Base-by-base conservation (phyloP, 2,888 invertebrate species). In the Lagria hirta region DNA sequence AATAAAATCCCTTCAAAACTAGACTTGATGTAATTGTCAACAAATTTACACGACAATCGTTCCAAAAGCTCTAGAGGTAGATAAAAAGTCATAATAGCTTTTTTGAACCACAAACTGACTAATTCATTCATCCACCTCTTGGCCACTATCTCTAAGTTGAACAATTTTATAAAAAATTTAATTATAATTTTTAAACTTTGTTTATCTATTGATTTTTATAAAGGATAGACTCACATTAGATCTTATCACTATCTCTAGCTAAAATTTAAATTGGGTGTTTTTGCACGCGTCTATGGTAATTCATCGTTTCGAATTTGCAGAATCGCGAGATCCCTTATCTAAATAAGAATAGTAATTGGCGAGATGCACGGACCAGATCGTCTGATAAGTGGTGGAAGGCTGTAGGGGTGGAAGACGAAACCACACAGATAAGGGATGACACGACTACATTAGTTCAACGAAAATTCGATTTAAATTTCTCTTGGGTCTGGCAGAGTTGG, bases 371-470 rank as follows among this genome's bases (percentile, higher is more conserved):
- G 45, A 45, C 45, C 38, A 58, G 44, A 44, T 44, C 13, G 21
- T 15, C 14, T 27, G 44, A 44, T 44, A 44, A 44, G 26, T 37
- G 15, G 22, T 22, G 17, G 41, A 33, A 30, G 24, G 12, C 20
- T 22, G n/a, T n/a, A 11, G 51, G 48, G 52, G 49, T 41, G 43
- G 49, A 42, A 52, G 51, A 52, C 40, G 58, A 52, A 61, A 59
- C 61, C 59, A 51, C 58, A 57, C 50, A 58, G 64, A 63, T 64
- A 64, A 64, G 62, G 60, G 59, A 57, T 58, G 62, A 61, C 60
- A 61, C 44, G 60, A 56, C 58, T 62, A 60, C 59, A 63, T 63
- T 58, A 56, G 51, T 52, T 54, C 42, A 42, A 50, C 48, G 52
- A 52, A 51, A 58, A 61, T 60, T 62, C 60, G 61, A 63, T 64